Conservation (phyloP, 2,888 invertebrate genomes). For the Drosophila niveifrons region DNA sequence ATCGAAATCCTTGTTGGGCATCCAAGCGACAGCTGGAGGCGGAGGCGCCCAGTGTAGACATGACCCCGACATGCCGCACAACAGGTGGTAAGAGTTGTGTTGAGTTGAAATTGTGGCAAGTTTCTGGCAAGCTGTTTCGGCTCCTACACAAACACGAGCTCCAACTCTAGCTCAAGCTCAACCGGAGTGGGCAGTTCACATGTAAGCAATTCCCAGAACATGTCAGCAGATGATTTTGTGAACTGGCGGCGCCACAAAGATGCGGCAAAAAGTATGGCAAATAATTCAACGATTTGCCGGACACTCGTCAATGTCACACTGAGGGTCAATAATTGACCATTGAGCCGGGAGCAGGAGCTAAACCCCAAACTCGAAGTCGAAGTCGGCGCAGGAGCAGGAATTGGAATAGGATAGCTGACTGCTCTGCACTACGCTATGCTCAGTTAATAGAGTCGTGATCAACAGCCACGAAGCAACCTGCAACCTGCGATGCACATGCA, state of each 20-base stretch:
- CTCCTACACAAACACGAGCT: constrained; percentile 36
- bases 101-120: not conserved
- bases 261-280: constrained; percentile 42
- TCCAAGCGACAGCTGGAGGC: constrained; percentile 24
- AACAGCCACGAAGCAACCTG: constrained; percentile 70
- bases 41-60: constrained; percentile 59
- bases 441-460: constrained; percentile 83
- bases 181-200: constrained; percentile 42
- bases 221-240: constrained; percentile 52
- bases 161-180: constrained; percentile 17
- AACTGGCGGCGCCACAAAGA: constrained; percentile 43
- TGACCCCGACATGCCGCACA: constrained; percentile 69
- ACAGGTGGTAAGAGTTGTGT: constrained; percentile 64
- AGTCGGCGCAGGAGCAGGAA: not conserved
- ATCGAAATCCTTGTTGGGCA: constrained; percentile 22
- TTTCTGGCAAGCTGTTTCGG: constrained; percentile 1
- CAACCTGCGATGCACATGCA: constrained; percentile 33
- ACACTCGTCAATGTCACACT: constrained; percentile 70
- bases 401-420: not conserved
- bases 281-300: constrained; percentile 52
- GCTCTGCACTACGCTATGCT: not conserved
- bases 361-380: not conserved
- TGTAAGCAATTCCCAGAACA: constrained; percentile 53
- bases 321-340: constrained; percentile 63
- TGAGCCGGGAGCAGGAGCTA: constrained; percentile 19